Evolutionary conservation across 2,888 invertebrate species (phyloP).

Genomic region (Crematogaster levior): DNA sequence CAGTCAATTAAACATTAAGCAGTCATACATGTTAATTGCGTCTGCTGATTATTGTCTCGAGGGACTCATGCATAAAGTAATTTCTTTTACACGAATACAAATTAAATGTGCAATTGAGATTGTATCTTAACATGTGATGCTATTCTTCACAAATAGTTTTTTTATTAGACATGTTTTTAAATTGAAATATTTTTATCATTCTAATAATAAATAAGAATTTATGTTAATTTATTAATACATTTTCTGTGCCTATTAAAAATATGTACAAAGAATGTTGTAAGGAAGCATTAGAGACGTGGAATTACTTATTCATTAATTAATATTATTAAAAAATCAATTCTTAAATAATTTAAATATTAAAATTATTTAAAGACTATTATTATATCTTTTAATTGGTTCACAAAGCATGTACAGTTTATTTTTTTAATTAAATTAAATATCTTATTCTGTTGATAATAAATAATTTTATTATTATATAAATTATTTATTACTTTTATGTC

Average conservation of each 20-base stretch:
- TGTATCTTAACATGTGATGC: background rate
- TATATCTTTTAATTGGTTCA: background rate
- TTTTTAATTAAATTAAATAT: background rate
- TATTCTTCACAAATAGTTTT: background rate
- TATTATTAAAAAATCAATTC: background rate
- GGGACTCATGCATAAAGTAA: constrained; percentile 37
- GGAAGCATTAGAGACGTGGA: background rate
- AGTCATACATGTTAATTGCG: constrained; percentile 59
- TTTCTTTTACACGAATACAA: constrained; percentile 25
- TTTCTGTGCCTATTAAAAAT: background rate
- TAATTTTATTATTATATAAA: background rate
- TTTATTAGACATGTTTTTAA: background rate
- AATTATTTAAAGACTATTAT: background rate
- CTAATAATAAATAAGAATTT: background rate
- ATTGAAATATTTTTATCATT: background rate
- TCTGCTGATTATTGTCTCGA: constrained; percentile 18
- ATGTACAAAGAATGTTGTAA: background rate
- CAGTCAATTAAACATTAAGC: constrained; percentile 56
- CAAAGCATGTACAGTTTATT: background rate
- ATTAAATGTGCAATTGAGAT: constrained; percentile 27
- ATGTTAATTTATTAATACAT: background rate
- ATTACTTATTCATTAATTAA: no score
- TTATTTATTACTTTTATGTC: background rate
- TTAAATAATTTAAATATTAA: background rate
- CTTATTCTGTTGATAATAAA: background rate